Base-by-base conservation (phyloP, 2,888 invertebrate species). In the Amiota communis region DNA sequence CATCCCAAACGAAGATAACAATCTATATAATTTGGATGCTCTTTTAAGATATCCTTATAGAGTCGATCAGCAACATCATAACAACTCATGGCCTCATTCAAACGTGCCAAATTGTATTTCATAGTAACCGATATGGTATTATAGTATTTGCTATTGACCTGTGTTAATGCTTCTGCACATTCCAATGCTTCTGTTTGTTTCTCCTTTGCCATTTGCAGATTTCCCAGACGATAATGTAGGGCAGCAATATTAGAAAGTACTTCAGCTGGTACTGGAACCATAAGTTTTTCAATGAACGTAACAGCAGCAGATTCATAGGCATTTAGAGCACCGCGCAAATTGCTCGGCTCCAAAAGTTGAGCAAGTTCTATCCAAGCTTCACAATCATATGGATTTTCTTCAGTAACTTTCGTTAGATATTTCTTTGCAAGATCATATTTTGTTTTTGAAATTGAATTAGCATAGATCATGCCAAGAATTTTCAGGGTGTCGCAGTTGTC, bases 401-500 rank as follows among this genome's bases (percentile, higher is more conserved):
- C 98, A 0, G 98, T 98, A 23, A 96, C 96, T 90, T 98, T 99
- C 87, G 97, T 95, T 70, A 99, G 91, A 89, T 98, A 97, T 82
- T 95, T 96, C 88, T 97, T 95, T 0, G 98, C 98, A 77, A 97
- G 96, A 82, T 98, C 97, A 10, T 98, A 92, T 89, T 97, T 97
- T 0, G 96, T 94, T 87, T 97, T 97, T 2, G 96, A 97, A n/a
- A 93, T 91, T 0, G 97, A 97, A 86, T 94, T 95, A 0, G 99
- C 98, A 88, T 99, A 99, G 0, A 99, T 91, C 0, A 98, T 98
- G 2, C 99, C 99, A 11, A 99, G 92, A 81, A 99, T 99, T 91
- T 99, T 99, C 97, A 99, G 98, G 0, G 99, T 98, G 90, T 99
- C 99, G 87, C 98, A 98, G 91, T 99, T 99, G 49, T 97, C 97